These are phyloP conservation scores for Chrysolina americana DNA, from an alignment of 2,888 invertebrate genomes.

Conservation along the genomic window DNA sequence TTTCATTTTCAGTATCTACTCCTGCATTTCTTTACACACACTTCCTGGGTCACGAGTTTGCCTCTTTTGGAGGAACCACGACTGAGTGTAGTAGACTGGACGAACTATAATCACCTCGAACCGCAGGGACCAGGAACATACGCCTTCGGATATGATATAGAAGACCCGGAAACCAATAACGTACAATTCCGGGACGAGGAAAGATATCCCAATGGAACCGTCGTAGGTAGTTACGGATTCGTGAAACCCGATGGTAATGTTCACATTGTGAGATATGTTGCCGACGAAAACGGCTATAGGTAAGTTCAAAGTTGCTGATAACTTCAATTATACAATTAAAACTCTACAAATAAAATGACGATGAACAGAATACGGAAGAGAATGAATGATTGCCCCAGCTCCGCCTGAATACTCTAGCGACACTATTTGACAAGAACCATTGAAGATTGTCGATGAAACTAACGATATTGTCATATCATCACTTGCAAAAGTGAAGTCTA, in stretches of 20 bases:
- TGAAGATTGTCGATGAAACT: too few relatives aligned
- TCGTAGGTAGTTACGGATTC: constrained; percentile 81
- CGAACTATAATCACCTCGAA: constrained; percentile 66
- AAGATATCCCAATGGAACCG: constrained; percentile 79
- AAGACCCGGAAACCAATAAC: constrained; percentile 77
- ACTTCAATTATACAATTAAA: too few relatives aligned
- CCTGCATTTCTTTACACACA: background rate
- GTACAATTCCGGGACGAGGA: constrained; percentile 82
- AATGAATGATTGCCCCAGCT: too few relatives aligned
- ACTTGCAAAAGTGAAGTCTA: too few relatives aligned
- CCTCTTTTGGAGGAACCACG: constrained; percentile 38
- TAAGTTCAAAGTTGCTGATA: constrained; percentile 59
- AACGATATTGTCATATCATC: too few relatives aligned
- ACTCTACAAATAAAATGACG: too few relatives aligned
- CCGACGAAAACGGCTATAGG: constrained; percentile 80
- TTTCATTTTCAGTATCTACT: constrained; percentile 16
- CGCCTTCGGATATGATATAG: constrained; percentile 81
- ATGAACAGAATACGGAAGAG: too few relatives aligned
- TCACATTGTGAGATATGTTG: constrained; percentile 76
- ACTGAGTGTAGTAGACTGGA: constrained; percentile 65
- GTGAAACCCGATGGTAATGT: constrained; percentile 76
- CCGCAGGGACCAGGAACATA: constrained; percentile 77
- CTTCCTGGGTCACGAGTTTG: background rate
- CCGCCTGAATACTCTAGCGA: too few relatives aligned
- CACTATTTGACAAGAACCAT: too few relatives aligned